Evolutionary conservation across 2,797 vertebrate species (phyloP), one percentile per base, ranked within the genome.

Genomic region (Balearica regulorum): DNA sequence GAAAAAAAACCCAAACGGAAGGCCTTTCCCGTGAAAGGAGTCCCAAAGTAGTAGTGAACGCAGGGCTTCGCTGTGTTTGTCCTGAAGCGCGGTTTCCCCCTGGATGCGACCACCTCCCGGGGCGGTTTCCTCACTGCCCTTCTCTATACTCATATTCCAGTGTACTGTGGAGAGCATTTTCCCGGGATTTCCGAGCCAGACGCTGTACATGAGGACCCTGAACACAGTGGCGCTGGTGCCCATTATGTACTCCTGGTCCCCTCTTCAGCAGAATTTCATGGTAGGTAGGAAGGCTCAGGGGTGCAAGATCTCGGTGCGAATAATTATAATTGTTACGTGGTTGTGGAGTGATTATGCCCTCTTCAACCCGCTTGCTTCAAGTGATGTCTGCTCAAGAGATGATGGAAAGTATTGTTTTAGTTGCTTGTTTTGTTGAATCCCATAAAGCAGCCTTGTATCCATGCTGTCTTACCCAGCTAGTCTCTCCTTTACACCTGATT

Each of bases 181-280:
- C 97, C 99, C 99, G 0, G 98, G 97, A 76, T 99, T 99, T 97
- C 98, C 98, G 69, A 98, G 98, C 96, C 99, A 99, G 96, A 98
- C 98, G 48, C 97, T 99, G 89, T 97, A 98, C 97, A 99, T 99
- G 99, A 98, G 98, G 94, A 98, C 99, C 16, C 97, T 99, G 94
- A 99, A 99, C 91, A 99, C 99, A 0, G 99, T 99, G 96, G 98
- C 99, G 1, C 98, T 99, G 96, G 99, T 99, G 97, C 99, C 99
- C 93, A 99, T 99, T 96, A 99, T 99, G 99, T 99, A 99, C 96
- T 99, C 99, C 76, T 99, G 99, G 99, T 99, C 99, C 3, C 99
- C 99, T 58, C 98, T 99, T 91, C 99, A 99, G 98, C 99, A 99
- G 98, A 99, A 99, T 97, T 99, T 99, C 97, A 99, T 99, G 99